These are phyloP conservation scores for Odiellus spinosus DNA, from an alignment of 2,888 invertebrate species.

Conservation along the genomic window DNA sequence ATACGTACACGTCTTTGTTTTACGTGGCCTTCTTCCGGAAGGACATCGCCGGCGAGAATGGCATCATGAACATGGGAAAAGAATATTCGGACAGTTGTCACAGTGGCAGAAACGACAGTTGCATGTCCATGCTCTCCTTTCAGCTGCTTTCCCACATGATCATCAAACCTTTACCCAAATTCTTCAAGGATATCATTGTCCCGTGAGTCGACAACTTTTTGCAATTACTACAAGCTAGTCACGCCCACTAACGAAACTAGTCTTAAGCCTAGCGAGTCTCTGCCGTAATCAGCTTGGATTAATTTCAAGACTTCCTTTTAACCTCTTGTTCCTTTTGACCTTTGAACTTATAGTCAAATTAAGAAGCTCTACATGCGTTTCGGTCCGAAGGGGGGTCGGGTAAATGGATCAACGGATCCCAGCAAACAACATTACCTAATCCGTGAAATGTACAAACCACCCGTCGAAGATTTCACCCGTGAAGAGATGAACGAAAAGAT, in stretches of 20 bases:
- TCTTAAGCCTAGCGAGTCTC: too few relatives aligned
- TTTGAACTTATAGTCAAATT: too few relatives aligned
- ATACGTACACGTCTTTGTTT: constrained; percentile 35
- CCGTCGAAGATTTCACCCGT: constrained; percentile 32
- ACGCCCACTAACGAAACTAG: too few relatives aligned
- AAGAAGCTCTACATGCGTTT: neutral
- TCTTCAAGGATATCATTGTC: constrained; percentile 31
- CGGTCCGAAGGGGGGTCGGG: neutral
- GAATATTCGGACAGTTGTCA: constrained; percentile 30
- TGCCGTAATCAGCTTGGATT: too few relatives aligned
- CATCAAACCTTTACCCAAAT: constrained; percentile 34
- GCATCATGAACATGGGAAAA: constrained; percentile 28
- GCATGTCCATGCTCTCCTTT: constrained; percentile 34
- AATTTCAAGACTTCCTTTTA: too few relatives aligned
- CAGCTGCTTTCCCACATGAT: constrained; percentile 35
- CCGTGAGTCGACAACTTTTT: constrained; percentile 28
- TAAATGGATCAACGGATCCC: neutral
- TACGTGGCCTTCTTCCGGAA: constrained; percentile 36
- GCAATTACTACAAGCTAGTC: too few relatives aligned
- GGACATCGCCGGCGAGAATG: constrained; percentile 21
- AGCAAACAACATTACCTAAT: constrained; percentile 24
- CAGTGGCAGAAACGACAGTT: constrained; percentile 24
- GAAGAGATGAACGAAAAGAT: constrained; percentile 36
- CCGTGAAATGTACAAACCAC: constrained; percentile 30
- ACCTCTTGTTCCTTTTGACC: too few relatives aligned